Percentiles rank a stretch among this genome's conserved stretches.
These are phyloP conservation scores for Sarcophaga rosellei DNA, from an alignment of 2,888 invertebrate species.

Conservation along the genomic window DNA sequence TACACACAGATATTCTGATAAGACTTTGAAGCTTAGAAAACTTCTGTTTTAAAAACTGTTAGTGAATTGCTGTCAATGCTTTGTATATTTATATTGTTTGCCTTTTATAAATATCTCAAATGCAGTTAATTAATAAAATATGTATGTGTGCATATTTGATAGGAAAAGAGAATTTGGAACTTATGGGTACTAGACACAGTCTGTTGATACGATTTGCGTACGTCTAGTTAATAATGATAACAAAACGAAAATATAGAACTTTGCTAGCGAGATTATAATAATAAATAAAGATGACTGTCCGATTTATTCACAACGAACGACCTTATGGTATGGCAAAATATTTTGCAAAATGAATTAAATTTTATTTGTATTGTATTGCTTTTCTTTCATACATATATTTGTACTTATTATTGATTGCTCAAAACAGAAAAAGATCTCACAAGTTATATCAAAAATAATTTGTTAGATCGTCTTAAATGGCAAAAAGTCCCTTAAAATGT, in stretches of 20 bases:
- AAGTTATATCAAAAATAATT: no score
- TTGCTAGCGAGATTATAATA: not conserved
- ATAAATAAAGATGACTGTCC: not conserved
- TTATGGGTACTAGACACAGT: not conserved
- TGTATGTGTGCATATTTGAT: not conserved
- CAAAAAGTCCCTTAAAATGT: not conserved
- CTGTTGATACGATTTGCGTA: not conserved
- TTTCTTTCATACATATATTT: no score
- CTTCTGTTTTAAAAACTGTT: no score
- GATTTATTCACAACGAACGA: not conserved
- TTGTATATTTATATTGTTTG: no score
- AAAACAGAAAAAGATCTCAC: no score
- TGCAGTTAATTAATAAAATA: not conserved
- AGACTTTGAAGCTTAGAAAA: no score
- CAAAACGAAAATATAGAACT: not conserved
- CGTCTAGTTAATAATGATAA: not conserved
- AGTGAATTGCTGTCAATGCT: no score
- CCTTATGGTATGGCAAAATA: not conserved
- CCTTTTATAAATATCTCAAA: not conserved
- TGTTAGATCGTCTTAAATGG: not conserved
- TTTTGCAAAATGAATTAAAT: not conserved
- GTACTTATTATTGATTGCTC: no score
- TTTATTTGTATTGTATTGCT: not conserved
- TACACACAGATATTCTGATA: no score
- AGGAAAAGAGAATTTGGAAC: not conserved